Percentiles rank a stretch among this genome's conserved stretches.
These are phyloP conservation scores for Amblyjoppa proteus DNA, from an alignment of 2,888 invertebrate species.

Conservation along the genomic window DNA sequence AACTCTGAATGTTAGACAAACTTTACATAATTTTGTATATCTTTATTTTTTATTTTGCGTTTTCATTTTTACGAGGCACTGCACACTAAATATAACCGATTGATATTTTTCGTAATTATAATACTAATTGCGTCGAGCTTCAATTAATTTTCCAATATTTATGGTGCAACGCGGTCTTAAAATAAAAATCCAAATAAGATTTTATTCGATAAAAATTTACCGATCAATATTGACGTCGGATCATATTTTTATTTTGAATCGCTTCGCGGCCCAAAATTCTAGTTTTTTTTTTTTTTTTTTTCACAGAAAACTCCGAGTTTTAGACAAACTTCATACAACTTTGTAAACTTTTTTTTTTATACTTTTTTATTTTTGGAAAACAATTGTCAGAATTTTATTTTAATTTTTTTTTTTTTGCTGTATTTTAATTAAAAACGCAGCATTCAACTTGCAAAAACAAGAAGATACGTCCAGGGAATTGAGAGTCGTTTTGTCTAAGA, in stretches of 20 bases:
- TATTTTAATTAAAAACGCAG: background rate
- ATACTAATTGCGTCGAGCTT: too few relatives aligned
- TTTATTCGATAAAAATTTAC: background rate
- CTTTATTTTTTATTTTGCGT: too few relatives aligned
- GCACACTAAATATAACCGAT: too few relatives aligned
- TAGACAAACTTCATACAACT: background rate
- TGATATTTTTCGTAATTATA: too few relatives aligned
- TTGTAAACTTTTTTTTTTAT: background rate
- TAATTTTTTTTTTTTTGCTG: background rate
- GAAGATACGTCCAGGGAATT: background rate
- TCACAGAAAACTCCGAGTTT: background rate
- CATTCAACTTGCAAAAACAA: background rate
- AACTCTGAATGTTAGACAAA: too few relatives aligned
- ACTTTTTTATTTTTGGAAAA: background rate
- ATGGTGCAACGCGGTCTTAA: too few relatives aligned
- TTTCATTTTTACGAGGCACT: too few relatives aligned
- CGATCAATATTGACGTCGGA: background rate
- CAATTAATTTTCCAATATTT: background rate
- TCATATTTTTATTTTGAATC: too few relatives aligned
- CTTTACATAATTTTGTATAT: too few relatives aligned
- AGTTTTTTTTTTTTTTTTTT: too few relatives aligned
- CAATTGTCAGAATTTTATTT: background rate
- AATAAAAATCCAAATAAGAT: too few relatives aligned
- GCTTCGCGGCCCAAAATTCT: too few relatives aligned
- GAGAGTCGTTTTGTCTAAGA: constrained; percentile 21